Evolutionary conservation across 1,140 invertebrate genomes (phyloP), one percentile per base, ranked within the genome.

Genomic region (Drosophila elegans): DNA sequence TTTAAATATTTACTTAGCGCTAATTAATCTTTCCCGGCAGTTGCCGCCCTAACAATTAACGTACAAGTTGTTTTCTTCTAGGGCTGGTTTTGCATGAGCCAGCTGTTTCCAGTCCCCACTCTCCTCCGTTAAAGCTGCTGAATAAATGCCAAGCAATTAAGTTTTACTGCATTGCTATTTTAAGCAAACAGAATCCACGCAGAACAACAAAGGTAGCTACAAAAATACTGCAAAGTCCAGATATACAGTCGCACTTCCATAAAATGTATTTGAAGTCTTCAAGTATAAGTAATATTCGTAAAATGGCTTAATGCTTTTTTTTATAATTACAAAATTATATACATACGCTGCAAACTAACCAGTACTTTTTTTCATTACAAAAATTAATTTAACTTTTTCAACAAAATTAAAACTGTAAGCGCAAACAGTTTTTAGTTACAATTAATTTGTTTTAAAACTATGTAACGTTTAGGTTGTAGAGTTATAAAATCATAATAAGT

Each of bases 21-120:
- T 71, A 71, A 71, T 71, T 71, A 56, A 71, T 69, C 64, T 56
- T 56, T 41, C 25, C 7, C 27, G 25, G 16, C 36, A 62, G 25
- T 64, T 64, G 29, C 4, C 32, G 32, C 27, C 25, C 16, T 16
- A 13, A 11, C 7, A 39, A 55, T 21, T 32, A 29, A 45, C 42
- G 27, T 34, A 27, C 10, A 13, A 42, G 27, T 27, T 27, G 32
- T n/a, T 45, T 36, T 27, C 49, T 67, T 21, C 12, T 25, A 25
- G 48, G 51, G 34, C 38, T 12, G 11, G 10, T 29, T 51, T 39
- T 64, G 51, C 32, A 12, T 41, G 4, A 25, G n/a, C 46, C 71
- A 75, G 46, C 60, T 75, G 73, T 75, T 75, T 57, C 60, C 42
- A 57, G 48, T 66, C 53, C 25, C 41, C 16, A 49, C 13, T 27